These are phyloP conservation scores for Gryon sp. DNA, from an alignment of 1,140 invertebrate genomes.

Conservation along the genomic window DNA sequence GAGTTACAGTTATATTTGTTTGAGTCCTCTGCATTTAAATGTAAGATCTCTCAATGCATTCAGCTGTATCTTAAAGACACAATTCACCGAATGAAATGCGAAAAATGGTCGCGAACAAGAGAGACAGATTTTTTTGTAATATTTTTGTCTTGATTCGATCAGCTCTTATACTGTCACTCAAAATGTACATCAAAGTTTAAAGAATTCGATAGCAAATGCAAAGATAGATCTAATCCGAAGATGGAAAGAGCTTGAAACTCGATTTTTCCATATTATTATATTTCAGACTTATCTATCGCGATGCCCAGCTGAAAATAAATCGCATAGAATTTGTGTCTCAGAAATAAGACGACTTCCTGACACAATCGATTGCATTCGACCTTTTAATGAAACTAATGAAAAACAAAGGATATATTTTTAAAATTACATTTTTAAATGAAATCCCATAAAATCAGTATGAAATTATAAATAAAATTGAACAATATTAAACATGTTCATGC, in stretches of 20 bases:
- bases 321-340: neutral
- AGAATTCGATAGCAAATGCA: constrained; percentile 13
- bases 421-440: too few relatives aligned
- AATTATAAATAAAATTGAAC: too few relatives aligned
- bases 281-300: constrained; percentile 16
- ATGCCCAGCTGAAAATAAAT: constrained; percentile 7
- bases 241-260: constrained; percentile 17
- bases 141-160: constrained; percentile 20
- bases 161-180: constrained; percentile 4
- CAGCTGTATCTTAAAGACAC: too few relatives aligned
- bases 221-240: constrained; percentile 23
- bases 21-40: too few relatives aligned
- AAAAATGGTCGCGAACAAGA: neutral
- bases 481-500: too few relatives aligned
- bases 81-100: too few relatives aligned
- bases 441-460: too few relatives aligned
- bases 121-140: neutral
- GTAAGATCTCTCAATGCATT: too few relatives aligned
- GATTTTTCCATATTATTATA: constrained; percentile 32
- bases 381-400: neutral
- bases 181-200: constrained; percentile 30
- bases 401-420: neutral
- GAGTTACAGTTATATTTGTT: too few relatives aligned
- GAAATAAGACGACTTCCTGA: neutral
- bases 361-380: neutral